These are phyloP conservation scores for Erynnis tages DNA, from an alignment of 2,888 invertebrate species.

Conservation along the genomic window DNA sequence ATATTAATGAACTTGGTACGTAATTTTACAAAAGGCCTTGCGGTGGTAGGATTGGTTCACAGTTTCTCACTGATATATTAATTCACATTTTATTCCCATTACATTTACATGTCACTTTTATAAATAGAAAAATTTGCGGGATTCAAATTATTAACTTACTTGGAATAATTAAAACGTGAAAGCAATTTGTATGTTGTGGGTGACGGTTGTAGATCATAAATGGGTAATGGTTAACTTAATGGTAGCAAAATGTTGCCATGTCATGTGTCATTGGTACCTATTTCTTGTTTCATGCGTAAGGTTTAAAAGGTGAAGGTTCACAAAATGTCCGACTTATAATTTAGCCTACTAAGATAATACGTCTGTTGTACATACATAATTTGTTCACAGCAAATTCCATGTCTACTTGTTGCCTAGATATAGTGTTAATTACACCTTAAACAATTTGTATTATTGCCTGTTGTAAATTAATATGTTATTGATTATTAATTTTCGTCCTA, in stretches of 20 bases:
- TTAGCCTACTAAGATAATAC: too few species aligned
- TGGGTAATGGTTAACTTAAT: neutral
- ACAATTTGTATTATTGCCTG: too few species aligned
- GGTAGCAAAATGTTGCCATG: neutral
- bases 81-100: neutral
- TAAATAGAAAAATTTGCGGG: neutral
- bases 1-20: neutral
- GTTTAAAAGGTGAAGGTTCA: constrained; percentile 3
- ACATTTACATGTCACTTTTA: constrained; percentile 14
- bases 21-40: constrained; percentile 13
- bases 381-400: too few species aligned
- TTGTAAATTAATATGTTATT: too few species aligned
- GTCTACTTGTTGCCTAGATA: too few species aligned
- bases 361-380: too few species aligned
- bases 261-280: too few species aligned
- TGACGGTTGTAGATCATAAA: constrained; percentile 2
- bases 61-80: constrained; percentile 3
- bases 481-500: too few species aligned
- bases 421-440: too few species aligned
- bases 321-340: too few species aligned
- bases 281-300: too few species aligned
- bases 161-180: neutral
- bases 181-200: neutral
- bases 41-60: constrained; percentile 14
- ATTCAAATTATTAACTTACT: neutral